A percentile compares a stretch with the other conserved stretches of the same genome.
These are phyloP conservation scores for Ellobium chinense DNA, from an alignment of 2,888 invertebrate species.

Conservation along the genomic window DNA sequence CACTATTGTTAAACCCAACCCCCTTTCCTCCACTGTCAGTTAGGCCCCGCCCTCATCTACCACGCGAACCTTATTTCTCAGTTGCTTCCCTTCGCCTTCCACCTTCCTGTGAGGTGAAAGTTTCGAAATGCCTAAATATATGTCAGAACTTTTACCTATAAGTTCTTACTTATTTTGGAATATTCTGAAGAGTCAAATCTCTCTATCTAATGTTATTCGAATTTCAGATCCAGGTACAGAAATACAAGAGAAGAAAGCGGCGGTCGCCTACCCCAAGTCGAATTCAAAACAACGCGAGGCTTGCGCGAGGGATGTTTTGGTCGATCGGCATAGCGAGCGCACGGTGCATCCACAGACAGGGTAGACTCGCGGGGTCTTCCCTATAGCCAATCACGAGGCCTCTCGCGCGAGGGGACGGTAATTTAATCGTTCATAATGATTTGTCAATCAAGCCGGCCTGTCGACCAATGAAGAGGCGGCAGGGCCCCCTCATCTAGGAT, in stretches of 20 bases:
- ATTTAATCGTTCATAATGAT: slow-evolving; percentile 62
- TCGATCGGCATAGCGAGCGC: slow-evolving; percentile 17
- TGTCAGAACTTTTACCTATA: no score
- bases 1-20: neutral
- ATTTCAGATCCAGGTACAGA: no score
- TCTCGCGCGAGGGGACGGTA: slow-evolving; percentile 48
- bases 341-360: slow-evolving; percentile 32
- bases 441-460: slow-evolving; percentile 68
- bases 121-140: no score
- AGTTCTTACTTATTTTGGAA: no score
- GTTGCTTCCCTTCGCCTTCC: neutral
- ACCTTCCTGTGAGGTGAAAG: no score
- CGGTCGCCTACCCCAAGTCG: no score
- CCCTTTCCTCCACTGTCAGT: slow-evolving; percentile 1
- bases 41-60: neutral
- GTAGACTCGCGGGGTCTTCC: neutral
- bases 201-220: no score
- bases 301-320: neutral
- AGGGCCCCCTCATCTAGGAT: slow-evolving; percentile 59
- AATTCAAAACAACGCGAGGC: neutral
- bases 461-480: slow-evolving; percentile 61
- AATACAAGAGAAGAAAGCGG: no score
- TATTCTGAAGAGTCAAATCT: no score
- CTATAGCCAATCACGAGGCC: slow-evolving; percentile 18
- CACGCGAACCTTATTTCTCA: neutral